phyloP scores from a whole-genome alignment of 2,113 vertebrate species.

The Dascyllus trimaculatus region DNA sequence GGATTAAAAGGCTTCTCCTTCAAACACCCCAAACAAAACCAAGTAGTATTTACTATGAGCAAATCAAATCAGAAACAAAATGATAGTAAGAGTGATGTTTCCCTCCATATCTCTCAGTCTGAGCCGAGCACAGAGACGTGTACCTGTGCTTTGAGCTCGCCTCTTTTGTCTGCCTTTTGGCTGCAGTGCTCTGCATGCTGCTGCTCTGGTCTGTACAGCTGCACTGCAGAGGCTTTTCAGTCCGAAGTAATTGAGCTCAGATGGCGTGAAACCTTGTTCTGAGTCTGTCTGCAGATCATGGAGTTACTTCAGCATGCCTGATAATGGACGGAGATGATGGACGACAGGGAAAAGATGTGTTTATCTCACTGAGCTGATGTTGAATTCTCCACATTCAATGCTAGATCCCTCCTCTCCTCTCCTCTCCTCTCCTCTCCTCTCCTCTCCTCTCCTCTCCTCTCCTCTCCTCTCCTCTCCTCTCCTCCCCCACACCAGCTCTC shows the following conservation, averaged over 20 bases:
- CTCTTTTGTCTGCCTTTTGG: slow-evolving; percentile 30
- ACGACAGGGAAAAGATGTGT: background rate
- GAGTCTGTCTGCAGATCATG: background rate
- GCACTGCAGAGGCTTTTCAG: slow-evolving; percentile 83
- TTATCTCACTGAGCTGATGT: slow-evolving; percentile 17
- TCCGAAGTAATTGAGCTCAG: slow-evolving; percentile 64
- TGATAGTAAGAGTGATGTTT: background rate
- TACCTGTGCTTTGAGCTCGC: background rate
- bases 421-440: background rate
- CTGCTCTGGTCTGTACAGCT: slow-evolving; percentile 79
- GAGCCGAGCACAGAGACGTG: background rate
- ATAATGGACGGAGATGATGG: background rate
- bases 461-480: background rate
- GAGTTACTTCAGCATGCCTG: slow-evolving; percentile 4
- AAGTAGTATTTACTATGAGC: no score
- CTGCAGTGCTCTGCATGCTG: slow-evolving; percentile 65
- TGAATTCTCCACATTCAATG: background rate
- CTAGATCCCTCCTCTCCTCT: background rate
- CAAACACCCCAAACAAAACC: no score
- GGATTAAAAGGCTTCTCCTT: no score
- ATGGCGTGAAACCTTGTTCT: background rate
- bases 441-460: background rate
- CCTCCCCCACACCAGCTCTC: slow-evolving; percentile 18
- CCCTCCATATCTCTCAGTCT: background rate
- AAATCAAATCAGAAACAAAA: no score